Evolutionary conservation across 1,140 invertebrate species (phyloP).

Genomic region (Pachypsylla venusta): DNA sequence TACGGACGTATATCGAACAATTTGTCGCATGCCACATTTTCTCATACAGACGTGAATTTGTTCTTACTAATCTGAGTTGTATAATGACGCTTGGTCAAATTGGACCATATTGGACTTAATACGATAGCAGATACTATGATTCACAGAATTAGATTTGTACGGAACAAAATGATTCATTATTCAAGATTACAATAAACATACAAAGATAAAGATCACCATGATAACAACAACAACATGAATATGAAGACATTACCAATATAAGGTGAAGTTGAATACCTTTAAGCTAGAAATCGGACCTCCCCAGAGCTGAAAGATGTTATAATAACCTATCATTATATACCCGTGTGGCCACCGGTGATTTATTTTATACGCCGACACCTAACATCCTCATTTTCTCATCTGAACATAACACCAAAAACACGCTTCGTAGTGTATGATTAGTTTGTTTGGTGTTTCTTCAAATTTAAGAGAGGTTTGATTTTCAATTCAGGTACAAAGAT

Average conservation of each 20-base stretch:
- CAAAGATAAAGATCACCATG: background rate
- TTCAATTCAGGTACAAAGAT: too few relatives aligned
- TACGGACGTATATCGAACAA: too few relatives aligned
- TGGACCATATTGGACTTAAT: too few relatives aligned
- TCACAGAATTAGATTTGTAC: too few relatives aligned
- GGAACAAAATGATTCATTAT: too few relatives aligned
- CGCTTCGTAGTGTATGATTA: background rate
- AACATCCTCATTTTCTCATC: background rate
- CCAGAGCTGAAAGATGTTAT: background rate
- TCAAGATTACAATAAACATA: too few relatives aligned
- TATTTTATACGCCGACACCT: slow-evolving; percentile 7
- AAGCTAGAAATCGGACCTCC: background rate
- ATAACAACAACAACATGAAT: slow-evolving; percentile 4
- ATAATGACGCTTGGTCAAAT: too few relatives aligned
- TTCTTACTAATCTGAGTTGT: too few relatives aligned
- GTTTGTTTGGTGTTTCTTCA: background rate
- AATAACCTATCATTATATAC: slow-evolving; percentile 7
- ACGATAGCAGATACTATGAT: too few relatives aligned
- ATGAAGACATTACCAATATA: background rate
- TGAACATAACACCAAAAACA: background rate
- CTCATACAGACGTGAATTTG: too few relatives aligned
- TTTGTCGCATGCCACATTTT: too few relatives aligned
- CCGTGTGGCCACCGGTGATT: background rate
- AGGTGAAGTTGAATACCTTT: background rate
- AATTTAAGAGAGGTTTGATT: too few relatives aligned